Base-by-base conservation (phyloP, 2,113 vertebrate species). In the Tursiops truncatus region DNA sequence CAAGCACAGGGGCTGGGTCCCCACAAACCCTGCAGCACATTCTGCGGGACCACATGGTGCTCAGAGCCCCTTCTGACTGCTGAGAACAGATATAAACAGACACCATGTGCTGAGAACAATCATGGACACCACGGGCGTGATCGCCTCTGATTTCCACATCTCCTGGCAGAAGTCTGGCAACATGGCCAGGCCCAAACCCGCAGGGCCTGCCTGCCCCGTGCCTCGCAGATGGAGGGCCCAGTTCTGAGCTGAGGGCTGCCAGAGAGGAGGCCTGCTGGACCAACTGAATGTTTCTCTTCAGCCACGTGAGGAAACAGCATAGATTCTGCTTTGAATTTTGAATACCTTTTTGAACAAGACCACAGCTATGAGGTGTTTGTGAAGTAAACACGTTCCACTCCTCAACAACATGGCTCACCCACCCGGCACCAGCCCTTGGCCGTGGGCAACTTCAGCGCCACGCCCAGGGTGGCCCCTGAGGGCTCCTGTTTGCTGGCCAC, bases 151-250 rank as follows among this genome's bases (percentile, higher is more conserved):
- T 26, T 4, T 21, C 81, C 12, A 38, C 33, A 23, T 56, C 70
- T 62, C 70, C 70, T 4, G n/a, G 62, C 33, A n/a, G 70, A 58
- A 28, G 67, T 2, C 65, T 7, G 67, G 76, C 25, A n/a, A 12
- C 53, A 2, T 0, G 47, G 79, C 67, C 11, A 14, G 82, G 73
- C 28, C 20, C 47, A 68, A 20, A 4, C 23, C n/a, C 77, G 5
- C 68, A 4, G 50, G 13, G 68, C 50, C 63, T 23, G 60, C 38
- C n/a, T 13, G 67, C 26, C n/a, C 33, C 8, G 26, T 20, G 1
- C 28, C 44, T 26, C 7, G 5, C 26, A 9, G 36, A 14, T 12
- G 0, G 5, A 26, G 1, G 5, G n/a, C 28, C 3, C 2, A 2
- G 86, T 38, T 0, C 0, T 23, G 70, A n/a, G 60, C n/a, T 17